Evolutionary conservation across 2,888 invertebrate genomes (phyloP), one percentile per base, ranked within the genome.

Genomic region (Nemoura dubitans): DNA sequence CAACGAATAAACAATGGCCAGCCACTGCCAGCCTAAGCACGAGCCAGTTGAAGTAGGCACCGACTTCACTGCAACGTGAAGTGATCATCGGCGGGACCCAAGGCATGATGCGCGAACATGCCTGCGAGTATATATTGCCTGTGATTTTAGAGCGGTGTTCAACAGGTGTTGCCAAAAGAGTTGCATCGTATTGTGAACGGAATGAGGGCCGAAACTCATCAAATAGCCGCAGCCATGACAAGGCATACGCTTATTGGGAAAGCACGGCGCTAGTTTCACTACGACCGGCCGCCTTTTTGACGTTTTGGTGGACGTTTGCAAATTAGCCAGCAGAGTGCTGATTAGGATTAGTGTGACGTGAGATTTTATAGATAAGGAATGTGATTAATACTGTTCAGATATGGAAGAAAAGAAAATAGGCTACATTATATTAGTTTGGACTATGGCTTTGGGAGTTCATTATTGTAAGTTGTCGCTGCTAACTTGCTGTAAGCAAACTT

Each of bases 1-100:
- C 59, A 59, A 59, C 59, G 59, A 59, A 59, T 59, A 59, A 59
- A 59, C 59, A 59, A 59, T 59, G 59, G 59, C 59, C 59, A 59
- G 59, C 59, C 59, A 59, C n/a, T n/a, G 59, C 59, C 36, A 59
- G 36, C 36, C 14, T 10, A 10, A 7, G 36, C 10, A 36, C 21
- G 59, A 21, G 21, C 10, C 59, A 59, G 21, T 7, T 59, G 59
- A 59, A 59, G 59, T 59, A 21, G 59, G 59, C 59, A 59, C 59
- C 59, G 16, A 14, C 14, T 21, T 7, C 59, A 10, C 59, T 36
- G 3, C 36, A 36, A 36, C 3, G n/a, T n/a, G n/a, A n/a, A n/a
- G n/a, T n/a, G 36, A 36, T 36, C 10, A n/a, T 36, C 36, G 36
- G n/a, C n/a, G n/a, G n/a, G n/a, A n/a, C n/a, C 36, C 10, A 3